phyloP scores from a whole-genome alignment of 2,113 vertebrate species.

The Nerophis ophidion region DNA sequence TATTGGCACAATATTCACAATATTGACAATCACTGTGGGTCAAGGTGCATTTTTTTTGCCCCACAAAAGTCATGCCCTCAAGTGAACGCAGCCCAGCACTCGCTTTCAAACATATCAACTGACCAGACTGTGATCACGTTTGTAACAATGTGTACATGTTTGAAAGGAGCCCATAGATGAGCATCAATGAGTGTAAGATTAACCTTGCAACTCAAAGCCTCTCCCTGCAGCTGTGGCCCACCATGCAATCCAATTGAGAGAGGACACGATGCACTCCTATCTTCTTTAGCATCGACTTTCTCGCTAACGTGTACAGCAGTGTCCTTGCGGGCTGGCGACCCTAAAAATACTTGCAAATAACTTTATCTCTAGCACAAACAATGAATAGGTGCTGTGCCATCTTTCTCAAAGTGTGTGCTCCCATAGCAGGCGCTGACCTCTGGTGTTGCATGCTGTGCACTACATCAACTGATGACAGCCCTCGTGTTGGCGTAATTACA shows the following conservation, averaged over 20 bases:
- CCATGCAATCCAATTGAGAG: not conserved
- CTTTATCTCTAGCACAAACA: not conserved
- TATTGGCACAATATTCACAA: not conserved
- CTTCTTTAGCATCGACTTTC: not conserved
- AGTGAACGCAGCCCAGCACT: not conserved
- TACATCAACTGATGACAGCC: not conserved
- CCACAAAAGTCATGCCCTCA: no score
- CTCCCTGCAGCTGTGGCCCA: slow-evolving; percentile 1
- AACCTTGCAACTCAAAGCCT: not conserved
- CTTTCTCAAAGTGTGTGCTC: no score
- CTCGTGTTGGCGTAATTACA: no score
- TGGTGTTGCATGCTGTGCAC: not conserved
- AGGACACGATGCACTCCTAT: not conserved
- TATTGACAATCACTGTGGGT: no score
- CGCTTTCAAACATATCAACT: not conserved
- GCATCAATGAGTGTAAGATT: not conserved
- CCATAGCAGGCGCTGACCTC: slow-evolving; percentile 2
- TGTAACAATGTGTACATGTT: not conserved
- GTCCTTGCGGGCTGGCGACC: not conserved
- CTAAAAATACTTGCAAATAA: not conserved
- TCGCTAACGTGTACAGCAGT: not conserved
- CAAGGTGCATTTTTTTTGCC: no score
- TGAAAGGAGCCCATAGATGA: not conserved
- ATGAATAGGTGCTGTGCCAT: not conserved
- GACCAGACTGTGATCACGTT: slow-evolving; percentile 1